phyloP scores from a whole-genome alignment of 2,888 invertebrate genomes.

The Prenolepis imparis region DNA sequence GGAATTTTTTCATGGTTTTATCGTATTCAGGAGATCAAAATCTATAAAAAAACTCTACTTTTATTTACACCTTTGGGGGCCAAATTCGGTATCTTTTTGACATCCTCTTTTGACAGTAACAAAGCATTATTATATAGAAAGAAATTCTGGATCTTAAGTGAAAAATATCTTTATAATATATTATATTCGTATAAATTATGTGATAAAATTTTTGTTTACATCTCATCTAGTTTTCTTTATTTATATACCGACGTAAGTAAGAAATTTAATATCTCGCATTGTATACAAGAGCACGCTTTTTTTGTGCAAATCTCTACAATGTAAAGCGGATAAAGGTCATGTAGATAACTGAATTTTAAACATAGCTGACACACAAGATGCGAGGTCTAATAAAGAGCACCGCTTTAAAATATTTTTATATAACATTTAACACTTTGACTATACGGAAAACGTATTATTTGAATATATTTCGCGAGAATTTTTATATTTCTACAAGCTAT shows the following conservation, averaged over 20 bases:
- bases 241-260: slow-evolving; percentile 19
- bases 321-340: slow-evolving; percentile 14
- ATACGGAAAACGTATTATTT: slow-evolving; percentile 21
- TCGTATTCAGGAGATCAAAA: no score
- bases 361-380: neutral
- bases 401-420: slow-evolving; percentile 25
- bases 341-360: slow-evolving; percentile 40
- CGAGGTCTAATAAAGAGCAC: slow-evolving; percentile 20
- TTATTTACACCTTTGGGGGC: no score
- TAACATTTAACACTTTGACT: slow-evolving; percentile 25
- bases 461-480: neutral
- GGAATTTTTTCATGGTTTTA: no score
- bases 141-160: neutral
- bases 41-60: no score
- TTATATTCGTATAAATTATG: neutral
- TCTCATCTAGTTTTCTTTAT: slow-evolving; percentile 31
- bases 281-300: slow-evolving; percentile 20
- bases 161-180: slow-evolving; percentile 2
- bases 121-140: no score
- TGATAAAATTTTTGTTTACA: slow-evolving; percentile 18
- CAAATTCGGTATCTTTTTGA: no score
- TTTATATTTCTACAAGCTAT: slow-evolving; percentile 6
- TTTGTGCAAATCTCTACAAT: slow-evolving; percentile 29
- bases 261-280: slow-evolving; percentile 35
- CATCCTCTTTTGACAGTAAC: neutral